phyloP scores from a whole-genome alignment of 1,140 invertebrate species.

The Panagrolaimus sp. region DNA sequence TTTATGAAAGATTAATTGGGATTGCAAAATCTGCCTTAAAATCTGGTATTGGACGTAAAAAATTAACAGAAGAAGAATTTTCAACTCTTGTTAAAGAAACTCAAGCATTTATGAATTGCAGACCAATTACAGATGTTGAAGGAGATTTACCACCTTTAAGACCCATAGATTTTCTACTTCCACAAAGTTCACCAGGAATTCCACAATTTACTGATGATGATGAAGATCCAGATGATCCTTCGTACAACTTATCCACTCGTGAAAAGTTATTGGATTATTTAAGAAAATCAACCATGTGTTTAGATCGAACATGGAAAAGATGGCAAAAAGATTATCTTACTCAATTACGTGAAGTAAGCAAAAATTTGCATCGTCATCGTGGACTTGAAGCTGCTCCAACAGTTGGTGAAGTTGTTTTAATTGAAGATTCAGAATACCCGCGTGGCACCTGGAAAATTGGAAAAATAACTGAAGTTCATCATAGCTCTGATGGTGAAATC shows the following conservation, averaged over 20 bases:
- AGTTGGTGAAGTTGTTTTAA: neutral
- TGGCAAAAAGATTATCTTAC: neutral
- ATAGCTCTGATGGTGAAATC: neutral
- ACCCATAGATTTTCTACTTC: neutral
- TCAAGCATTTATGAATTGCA: neutral
- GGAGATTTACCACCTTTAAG: neutral
- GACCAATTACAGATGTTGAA: neutral
- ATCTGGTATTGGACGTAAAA: neutral
- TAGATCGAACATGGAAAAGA: neutral
- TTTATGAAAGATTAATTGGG: slow-evolving; percentile 1
- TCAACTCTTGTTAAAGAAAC: neutral
- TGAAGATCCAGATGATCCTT: neutral
- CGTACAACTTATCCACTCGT: neutral
- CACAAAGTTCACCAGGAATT: neutral
- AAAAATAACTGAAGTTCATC: neutral
- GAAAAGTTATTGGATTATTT: neutral
- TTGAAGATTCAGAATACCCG: neutral
- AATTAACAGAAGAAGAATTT: neutral
- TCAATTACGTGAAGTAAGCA: neutral
- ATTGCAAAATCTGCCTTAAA: neutral
- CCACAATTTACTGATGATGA: neutral
- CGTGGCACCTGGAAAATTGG: neutral
- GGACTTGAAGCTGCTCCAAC: neutral
- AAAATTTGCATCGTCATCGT: neutral
- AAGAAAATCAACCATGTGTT: neutral